phyloP scores from a whole-genome alignment of 2,888 invertebrate genomes.

The Nomada ferruginata region DNA sequence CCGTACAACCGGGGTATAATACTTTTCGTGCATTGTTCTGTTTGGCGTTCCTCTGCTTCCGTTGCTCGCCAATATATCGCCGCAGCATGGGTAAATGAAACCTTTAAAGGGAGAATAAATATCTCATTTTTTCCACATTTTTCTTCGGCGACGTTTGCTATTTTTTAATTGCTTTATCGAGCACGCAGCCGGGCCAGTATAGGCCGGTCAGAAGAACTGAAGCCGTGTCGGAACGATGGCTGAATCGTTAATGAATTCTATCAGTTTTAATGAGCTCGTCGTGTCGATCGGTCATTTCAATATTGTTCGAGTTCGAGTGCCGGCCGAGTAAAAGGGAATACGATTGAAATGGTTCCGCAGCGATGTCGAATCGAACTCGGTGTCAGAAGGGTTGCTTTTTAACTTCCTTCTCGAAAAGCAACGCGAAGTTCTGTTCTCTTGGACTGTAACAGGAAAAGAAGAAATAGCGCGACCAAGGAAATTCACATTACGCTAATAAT shows the following conservation, averaged over 20 bases:
- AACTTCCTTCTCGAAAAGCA: not conserved
- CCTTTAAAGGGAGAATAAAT: too few species aligned
- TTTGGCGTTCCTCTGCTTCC: constrained; percentile 8
- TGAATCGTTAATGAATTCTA: constrained; percentile 70
- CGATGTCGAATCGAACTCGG: not conserved
- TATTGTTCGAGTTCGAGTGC: constrained; percentile 21
- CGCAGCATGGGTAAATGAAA: not conserved
- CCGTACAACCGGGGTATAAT: constrained; percentile 25
- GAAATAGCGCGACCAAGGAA: too few species aligned
- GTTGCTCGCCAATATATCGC: constrained; percentile 25
- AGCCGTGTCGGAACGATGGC: constrained; percentile 39
- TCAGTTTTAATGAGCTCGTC: constrained; percentile 72
- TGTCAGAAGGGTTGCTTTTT: not conserved
- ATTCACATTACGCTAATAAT: too few species aligned
- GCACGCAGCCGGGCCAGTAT: not conserved
- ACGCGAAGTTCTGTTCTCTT: too few species aligned
- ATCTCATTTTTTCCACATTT: not conserved
- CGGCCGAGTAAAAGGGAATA: constrained; percentile 2
- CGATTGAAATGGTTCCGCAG: not conserved
- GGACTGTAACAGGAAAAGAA: too few species aligned
- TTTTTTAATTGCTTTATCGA: not conserved
- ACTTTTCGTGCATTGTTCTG: constrained; percentile 34
- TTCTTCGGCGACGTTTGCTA: not conserved
- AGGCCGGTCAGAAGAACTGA: constrained; percentile 25
- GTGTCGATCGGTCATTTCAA: constrained; percentile 26